phyloP scores from a whole-genome alignment of 1,140 invertebrate species.

The Drosophila melanogaster region DNA sequence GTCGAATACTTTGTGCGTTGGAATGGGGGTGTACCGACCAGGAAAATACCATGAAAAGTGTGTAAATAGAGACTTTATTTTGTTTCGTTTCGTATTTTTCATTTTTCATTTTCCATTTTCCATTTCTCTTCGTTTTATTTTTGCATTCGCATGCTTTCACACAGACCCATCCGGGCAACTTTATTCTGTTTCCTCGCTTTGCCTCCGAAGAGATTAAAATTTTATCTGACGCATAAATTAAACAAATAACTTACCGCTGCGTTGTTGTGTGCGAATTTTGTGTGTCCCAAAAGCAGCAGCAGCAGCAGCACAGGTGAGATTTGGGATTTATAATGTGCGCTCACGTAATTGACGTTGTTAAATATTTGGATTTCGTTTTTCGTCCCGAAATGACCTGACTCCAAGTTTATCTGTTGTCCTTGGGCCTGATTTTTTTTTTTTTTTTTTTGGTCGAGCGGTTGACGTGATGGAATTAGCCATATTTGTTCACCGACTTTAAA shows the following conservation, averaged over 20 bases:
- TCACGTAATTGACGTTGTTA: slow-evolving; percentile 83
- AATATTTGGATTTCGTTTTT: slow-evolving; percentile 75
- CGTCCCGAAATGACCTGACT: slow-evolving; percentile 7
- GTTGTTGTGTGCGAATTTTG: slow-evolving; percentile 33
- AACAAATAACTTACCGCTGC: slow-evolving; percentile 74
- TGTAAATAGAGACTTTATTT: slow-evolving; percentile 82
- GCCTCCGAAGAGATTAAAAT: slow-evolving; percentile 81
- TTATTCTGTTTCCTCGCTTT: slow-evolving; percentile 64
- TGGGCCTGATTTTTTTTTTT: slow-evolving; percentile 19
- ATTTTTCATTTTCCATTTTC: slow-evolving; percentile 9
- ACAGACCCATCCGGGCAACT: slow-evolving; percentile 46
- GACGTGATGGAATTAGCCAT: slow-evolving; percentile 33
- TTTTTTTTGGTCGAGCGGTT: neutral
- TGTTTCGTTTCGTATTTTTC: slow-evolving; percentile 57
- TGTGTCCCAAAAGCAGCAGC: slow-evolving; percentile 56
- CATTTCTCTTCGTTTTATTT: slow-evolving; percentile 24
- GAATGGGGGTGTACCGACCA: neutral
- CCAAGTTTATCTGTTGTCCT: slow-evolving; percentile 49
- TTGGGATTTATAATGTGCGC: slow-evolving; percentile 83
- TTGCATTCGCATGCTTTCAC: slow-evolving; percentile 34
- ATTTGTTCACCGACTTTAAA: slow-evolving; percentile 13
- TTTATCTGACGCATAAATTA: slow-evolving; percentile 83
- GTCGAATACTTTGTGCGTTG: slow-evolving; percentile 46
- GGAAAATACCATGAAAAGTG: slow-evolving; percentile 62
- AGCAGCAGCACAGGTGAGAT: slow-evolving; percentile 74